Conservation (phyloP, 2,888 invertebrate genomes). For the Geotrupes spiniger region DNA sequence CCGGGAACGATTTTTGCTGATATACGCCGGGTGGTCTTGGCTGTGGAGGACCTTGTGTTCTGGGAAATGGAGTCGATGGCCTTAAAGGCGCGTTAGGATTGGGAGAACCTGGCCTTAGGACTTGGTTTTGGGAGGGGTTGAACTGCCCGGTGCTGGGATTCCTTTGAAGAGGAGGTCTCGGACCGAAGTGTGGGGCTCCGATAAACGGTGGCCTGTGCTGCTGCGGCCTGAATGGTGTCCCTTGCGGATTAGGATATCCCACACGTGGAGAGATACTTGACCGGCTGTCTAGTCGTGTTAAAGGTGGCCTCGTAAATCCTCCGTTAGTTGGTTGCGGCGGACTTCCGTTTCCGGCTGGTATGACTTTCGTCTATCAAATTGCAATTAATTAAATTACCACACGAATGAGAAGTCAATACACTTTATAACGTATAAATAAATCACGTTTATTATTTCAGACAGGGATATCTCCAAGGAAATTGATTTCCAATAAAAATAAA, state of each 20-base stretch:
- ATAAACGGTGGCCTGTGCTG: constrained; percentile 21
- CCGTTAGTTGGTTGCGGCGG: constrained; percentile 22
- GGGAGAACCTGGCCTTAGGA: constrained; percentile 27
- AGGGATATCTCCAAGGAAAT: constrained; percentile 3
- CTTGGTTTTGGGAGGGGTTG: constrained; percentile 8
- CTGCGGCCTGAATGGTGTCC: constrained; percentile 38
- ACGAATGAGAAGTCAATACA: not conserved
- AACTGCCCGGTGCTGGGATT: constrained; percentile 20
- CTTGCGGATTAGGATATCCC: constrained; percentile 38
- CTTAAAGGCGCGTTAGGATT: constrained; percentile 18
- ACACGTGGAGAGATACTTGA: constrained; percentile 40
- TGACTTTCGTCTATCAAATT: constrained; percentile 13
- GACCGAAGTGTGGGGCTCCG: constrained; percentile 36
- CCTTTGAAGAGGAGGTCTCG: constrained; percentile 35
- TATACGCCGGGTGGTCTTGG: constrained; percentile 41
- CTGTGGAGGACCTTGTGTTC: constrained; percentile 31
- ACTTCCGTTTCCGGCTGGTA: constrained; percentile 18
- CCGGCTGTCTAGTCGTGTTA: constrained; percentile 52
- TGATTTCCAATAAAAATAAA: constrained; percentile 5
- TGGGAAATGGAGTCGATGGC: constrained; percentile 29
- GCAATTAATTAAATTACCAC: not conserved
- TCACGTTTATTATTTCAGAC: not conserved
- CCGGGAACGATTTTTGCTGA: constrained; percentile 53
- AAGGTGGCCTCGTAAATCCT: constrained; percentile 37
- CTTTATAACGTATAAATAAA: constrained; percentile 1